A percentile compares a stretch with the other conserved stretches of the same genome.
phyloP scores from a whole-genome alignment of 2,113 vertebrate species.

The Caranx melampygus region DNA sequence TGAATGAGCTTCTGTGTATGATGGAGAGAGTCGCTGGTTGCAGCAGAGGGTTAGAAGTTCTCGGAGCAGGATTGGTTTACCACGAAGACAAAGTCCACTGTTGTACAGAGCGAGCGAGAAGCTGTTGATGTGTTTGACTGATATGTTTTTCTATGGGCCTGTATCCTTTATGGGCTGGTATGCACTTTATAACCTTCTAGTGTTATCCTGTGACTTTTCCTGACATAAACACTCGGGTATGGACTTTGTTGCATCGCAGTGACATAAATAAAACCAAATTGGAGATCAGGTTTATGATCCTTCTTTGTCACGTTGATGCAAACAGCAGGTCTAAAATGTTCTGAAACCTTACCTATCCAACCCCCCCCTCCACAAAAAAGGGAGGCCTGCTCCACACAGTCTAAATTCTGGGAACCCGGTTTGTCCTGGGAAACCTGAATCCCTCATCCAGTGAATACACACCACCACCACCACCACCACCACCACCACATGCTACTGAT shows the following conservation, averaged over 20 bases:
- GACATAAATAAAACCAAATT: conserved; percentile 9
- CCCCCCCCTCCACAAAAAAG: neutral
- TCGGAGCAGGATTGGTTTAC: conserved; percentile 51
- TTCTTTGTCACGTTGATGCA: neutral
- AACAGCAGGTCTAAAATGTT: neutral
- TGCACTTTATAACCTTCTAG: conserved; percentile 23
- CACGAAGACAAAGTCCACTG: conserved; percentile 42
- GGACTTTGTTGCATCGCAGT: neutral
- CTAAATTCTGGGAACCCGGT: neutral
- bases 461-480: neutral
- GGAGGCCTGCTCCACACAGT: neutral
- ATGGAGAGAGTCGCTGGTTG: conserved; percentile 34
- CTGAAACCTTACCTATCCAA: neutral
- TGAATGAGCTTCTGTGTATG: conserved; percentile 56
- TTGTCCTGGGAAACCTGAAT: neutral
- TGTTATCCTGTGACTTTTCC: conserved; percentile 3
- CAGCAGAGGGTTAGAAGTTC: conserved; percentile 23
- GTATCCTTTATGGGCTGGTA: conserved; percentile 8
- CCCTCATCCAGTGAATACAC: neutral
- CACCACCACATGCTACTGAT: neutral
- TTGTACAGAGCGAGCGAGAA: conserved; percentile 30
- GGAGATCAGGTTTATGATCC: conserved; percentile 8
- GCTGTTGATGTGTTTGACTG: conserved; percentile 51
- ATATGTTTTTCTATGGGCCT: conserved; percentile 44
- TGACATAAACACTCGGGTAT: conserved; percentile 5